Conservation (phyloP, 2,113 vertebrate genomes). For the Climacteris rufus region DNA sequence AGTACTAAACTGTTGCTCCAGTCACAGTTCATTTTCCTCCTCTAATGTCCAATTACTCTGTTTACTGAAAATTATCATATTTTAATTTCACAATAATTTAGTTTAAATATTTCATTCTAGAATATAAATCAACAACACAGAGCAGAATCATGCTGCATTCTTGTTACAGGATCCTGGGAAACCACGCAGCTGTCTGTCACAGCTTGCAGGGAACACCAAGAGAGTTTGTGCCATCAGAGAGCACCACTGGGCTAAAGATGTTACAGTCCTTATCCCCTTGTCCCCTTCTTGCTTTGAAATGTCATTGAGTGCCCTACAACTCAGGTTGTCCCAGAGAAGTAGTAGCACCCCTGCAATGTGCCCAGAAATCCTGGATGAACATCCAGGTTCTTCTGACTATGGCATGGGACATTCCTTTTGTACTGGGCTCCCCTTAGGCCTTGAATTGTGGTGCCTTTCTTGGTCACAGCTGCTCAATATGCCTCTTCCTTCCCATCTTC, state of each 20-base stretch:
- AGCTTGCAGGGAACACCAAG: background rate
- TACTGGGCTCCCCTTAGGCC: background rate
- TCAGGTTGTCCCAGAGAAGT: background rate
- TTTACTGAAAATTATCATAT: conserved; percentile 23
- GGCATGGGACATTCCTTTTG: background rate
- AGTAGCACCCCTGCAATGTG: background rate
- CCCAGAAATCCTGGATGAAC: background rate
- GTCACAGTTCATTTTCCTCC: conserved; percentile 38
- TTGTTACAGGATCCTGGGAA: background rate
- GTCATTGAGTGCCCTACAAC: background rate
- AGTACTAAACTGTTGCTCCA: conserved; percentile 20
- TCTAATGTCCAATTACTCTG: conserved; percentile 2
- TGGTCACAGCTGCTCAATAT: background rate
- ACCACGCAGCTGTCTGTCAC: background rate
- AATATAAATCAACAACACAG: conserved; percentile 11
- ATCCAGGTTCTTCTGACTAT: background rate
- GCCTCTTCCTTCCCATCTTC: background rate
- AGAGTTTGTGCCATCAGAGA: background rate
- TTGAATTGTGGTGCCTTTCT: background rate
- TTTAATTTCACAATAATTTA: conserved; percentile 29
- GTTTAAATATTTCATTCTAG: conserved; percentile 16
- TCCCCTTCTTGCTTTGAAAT: background rate
- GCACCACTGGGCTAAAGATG: background rate
- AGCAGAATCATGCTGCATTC: background rate
- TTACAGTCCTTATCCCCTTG: background rate